Evolutionary conservation across 2,888 invertebrate genomes (phyloP).

Genomic region (Lottia gigantea): DNA sequence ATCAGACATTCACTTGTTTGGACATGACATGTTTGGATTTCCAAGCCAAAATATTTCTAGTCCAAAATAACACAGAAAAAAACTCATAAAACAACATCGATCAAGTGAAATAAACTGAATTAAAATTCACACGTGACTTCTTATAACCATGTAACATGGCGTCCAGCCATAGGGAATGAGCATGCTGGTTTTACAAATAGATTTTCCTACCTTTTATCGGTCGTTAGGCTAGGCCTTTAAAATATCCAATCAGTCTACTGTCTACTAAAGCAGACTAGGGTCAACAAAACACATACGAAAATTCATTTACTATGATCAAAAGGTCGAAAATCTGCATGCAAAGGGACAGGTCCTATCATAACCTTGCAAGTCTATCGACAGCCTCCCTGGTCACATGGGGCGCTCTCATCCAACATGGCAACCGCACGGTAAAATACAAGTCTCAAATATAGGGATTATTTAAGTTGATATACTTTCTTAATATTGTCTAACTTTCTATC

Average conservation of each 20-base stretch:
- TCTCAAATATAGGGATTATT: too few species aligned
- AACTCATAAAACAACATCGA: background rate
- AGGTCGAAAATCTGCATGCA: slow-evolving; percentile 8
- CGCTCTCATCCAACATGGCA: slow-evolving; percentile 57
- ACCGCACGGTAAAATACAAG: slow-evolving; percentile 28
- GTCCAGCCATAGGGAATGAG: background rate
- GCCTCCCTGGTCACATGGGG: slow-evolving; percentile 47
- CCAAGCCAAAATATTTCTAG: background rate
- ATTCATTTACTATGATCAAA: slow-evolving; percentile 8
- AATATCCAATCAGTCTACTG: background rate
- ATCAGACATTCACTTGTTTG: background rate
- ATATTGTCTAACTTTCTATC: too few species aligned
- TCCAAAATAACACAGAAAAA: background rate
- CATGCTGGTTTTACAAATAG: background rate
- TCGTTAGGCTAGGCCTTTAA: background rate
- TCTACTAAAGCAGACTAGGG: background rate
- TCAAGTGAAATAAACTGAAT: background rate
- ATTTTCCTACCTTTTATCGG: background rate
- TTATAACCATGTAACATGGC: background rate
- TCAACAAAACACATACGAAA: background rate
- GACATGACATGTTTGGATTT: background rate
- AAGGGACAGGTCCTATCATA: background rate
- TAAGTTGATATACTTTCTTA: too few species aligned
- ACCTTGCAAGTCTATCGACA: slow-evolving; percentile 8
- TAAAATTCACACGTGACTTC: background rate